Percentiles rank a stretch among this genome's conserved stretches.
These are phyloP conservation scores for Diplosoma virens DNA, from an alignment of 23 tunicate species.

Conservation along the genomic window DNA sequence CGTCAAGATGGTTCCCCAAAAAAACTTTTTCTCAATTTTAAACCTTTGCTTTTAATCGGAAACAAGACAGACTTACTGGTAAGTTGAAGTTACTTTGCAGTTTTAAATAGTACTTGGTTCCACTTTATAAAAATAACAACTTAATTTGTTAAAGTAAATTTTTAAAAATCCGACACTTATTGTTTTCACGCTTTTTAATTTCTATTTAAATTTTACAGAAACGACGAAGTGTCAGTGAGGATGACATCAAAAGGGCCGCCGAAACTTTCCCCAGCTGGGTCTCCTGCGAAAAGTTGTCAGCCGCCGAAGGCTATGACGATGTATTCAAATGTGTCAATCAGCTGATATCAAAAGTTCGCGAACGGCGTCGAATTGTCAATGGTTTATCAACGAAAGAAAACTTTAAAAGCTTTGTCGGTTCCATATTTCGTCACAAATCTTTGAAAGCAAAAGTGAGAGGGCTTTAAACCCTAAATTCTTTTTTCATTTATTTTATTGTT, in stretches of 20 bases:
- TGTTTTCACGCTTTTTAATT: too few relatives aligned
- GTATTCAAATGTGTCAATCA: not conserved
- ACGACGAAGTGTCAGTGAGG: conserved; percentile 12
- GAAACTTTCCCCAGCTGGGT: conserved; percentile 11
- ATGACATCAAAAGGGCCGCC: conserved; percentile 12
- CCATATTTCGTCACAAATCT: too few relatives aligned
- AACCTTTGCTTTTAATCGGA: conserved; percentile 33
- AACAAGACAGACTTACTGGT: conserved; percentile 49
- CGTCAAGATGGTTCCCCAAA: not conserved
- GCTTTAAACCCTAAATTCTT: too few relatives aligned
- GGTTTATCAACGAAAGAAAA: too few relatives aligned
- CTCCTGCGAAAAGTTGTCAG: conserved; percentile 26
- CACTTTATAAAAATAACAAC: too few relatives aligned
- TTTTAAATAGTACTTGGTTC: too few relatives aligned
- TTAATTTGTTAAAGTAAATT: too few relatives aligned
- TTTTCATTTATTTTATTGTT: too few relatives aligned
- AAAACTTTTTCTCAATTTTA: not conserved
- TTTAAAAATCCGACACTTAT: too few relatives aligned
- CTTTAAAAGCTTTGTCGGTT: too few relatives aligned
- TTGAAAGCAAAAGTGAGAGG: too few relatives aligned
- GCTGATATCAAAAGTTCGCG: conserved; percentile 7
- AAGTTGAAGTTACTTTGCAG: too few relatives aligned
- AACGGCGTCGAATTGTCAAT: not conserved
- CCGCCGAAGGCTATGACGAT: conserved; percentile 45
- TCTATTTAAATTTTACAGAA: conserved; percentile 25